Evolutionary conservation across 2,797 vertebrate genomes (phyloP).

Genomic region (Babyrousa celebensis): DNA sequence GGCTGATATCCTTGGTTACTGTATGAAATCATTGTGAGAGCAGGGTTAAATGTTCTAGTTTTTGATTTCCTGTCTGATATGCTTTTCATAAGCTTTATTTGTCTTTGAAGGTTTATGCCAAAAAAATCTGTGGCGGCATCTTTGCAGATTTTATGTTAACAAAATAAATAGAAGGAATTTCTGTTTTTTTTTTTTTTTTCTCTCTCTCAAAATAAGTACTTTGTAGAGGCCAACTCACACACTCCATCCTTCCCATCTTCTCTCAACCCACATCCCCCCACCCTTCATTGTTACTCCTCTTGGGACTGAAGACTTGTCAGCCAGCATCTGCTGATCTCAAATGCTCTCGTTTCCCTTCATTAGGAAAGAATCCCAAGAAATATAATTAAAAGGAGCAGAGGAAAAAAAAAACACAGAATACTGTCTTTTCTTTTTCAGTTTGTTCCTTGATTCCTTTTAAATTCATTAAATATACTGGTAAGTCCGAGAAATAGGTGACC

Average conservation of each 20-base stretch:
- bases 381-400: neutral
- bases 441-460: constrained; percentile 51
- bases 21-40: neutral
- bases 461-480: neutral
- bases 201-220: constrained; percentile 44
- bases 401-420: neutral
- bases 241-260: neutral
- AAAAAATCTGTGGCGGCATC: constrained; percentile 11
- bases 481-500: neutral
- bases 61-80: neutral
- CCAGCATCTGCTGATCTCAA: neutral
- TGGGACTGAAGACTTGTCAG: neutral
- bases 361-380: neutral
- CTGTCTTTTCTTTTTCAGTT: constrained; percentile 21
- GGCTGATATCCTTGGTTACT: neutral
- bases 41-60: neutral
- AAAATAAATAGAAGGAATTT: constrained; percentile 40
- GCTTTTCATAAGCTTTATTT: constrained; percentile 31
- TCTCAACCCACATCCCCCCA: neutral
- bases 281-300: neutral
- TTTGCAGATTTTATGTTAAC: constrained; percentile 32
- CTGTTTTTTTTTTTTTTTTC: neutral
- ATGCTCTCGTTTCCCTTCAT: neutral
- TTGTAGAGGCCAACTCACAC: neutral
- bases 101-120: neutral